These are phyloP conservation scores for Poliocrania exsul DNA, from an alignment of 2,797 vertebrate genomes.

Conservation along the genomic window DNA sequence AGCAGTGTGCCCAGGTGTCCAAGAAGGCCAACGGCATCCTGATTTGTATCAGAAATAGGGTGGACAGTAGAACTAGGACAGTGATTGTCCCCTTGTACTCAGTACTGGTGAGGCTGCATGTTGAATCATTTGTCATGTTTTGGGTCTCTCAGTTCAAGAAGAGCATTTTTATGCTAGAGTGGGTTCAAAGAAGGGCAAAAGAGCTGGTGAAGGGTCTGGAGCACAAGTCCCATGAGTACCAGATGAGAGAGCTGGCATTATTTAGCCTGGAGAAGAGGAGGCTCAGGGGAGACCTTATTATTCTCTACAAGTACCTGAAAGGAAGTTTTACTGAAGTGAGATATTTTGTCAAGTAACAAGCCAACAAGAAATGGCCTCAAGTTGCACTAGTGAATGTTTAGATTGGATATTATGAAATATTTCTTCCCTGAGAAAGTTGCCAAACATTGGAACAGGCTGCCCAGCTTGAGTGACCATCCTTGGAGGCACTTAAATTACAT, in stretches of 20 bases:
- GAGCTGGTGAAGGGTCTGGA: not conserved
- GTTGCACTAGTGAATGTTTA: not conserved
- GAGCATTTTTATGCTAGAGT: not conserved
- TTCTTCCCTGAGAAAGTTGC: not conserved
- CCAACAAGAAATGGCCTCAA: not conserved
- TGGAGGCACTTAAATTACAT: not conserved
- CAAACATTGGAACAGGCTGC: not conserved
- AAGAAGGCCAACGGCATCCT: not conserved
- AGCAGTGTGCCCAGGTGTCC: rapidly evolving
- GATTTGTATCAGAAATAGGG: not conserved
- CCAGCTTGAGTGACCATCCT: not conserved
- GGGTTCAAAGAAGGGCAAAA: not conserved
- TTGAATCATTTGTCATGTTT: not conserved
- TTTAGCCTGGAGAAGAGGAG: not conserved
- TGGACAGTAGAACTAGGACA: not conserved
- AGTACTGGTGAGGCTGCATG: not conserved
- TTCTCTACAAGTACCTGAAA: not conserved
- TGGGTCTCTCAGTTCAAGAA: not conserved
- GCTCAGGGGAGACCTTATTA: not conserved
- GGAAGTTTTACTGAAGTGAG: not conserved
- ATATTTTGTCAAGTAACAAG: not conserved
- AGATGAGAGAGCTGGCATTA: not conserved
- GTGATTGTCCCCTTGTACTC: not conserved
- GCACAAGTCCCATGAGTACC: not conserved
- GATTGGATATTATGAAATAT: not conserved